These are phyloP conservation scores for Zelleria hepariella DNA, from an alignment of 2,888 invertebrate species.

Conservation along the genomic window DNA sequence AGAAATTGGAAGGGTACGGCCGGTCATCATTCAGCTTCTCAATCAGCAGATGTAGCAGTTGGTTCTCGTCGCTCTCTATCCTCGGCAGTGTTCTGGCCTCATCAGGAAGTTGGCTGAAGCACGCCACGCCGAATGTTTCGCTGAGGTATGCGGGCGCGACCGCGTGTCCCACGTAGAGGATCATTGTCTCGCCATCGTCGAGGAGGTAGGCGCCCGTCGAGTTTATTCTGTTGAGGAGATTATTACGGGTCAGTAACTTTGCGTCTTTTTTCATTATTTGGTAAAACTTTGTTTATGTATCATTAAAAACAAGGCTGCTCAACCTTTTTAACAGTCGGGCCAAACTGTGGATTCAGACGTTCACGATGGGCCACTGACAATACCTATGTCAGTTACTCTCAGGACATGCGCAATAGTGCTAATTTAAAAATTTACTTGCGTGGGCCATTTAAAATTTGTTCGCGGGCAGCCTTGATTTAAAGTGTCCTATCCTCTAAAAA, in stretches of 20 bases:
- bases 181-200: slow-evolving; percentile 87
- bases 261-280: too few relatives aligned
- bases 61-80: slow-evolving; percentile 80
- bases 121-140: slow-evolving; percentile 82
- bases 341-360: too few relatives aligned
- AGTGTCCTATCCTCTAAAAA: too few relatives aligned
- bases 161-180: slow-evolving; percentile 87
- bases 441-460: too few relatives aligned
- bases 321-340: too few relatives aligned
- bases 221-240: slow-evolving; percentile 68
- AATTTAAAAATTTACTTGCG: too few relatives aligned
- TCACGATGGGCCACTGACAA: too few relatives aligned
- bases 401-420: too few relatives aligned
- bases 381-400: too few relatives aligned
- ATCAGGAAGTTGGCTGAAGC: slow-evolving; percentile 82
- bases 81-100: slow-evolving; percentile 85
- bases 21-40: slow-evolving; percentile 87
- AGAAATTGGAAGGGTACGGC: slow-evolving; percentile 82
- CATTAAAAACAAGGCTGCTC: too few relatives aligned
- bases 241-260: background rate
- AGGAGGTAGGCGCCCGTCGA: slow-evolving; percentile 90
- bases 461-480: too few relatives aligned
- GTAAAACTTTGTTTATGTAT: too few relatives aligned
- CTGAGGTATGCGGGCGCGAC: slow-evolving; percentile 82
- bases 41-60: slow-evolving; percentile 83